A percentile compares a stretch with the other conserved stretches of the same genome.
Evolutionary conservation across 2,888 invertebrate species (phyloP).

Genomic region (Lycocerus yunnanus): DNA sequence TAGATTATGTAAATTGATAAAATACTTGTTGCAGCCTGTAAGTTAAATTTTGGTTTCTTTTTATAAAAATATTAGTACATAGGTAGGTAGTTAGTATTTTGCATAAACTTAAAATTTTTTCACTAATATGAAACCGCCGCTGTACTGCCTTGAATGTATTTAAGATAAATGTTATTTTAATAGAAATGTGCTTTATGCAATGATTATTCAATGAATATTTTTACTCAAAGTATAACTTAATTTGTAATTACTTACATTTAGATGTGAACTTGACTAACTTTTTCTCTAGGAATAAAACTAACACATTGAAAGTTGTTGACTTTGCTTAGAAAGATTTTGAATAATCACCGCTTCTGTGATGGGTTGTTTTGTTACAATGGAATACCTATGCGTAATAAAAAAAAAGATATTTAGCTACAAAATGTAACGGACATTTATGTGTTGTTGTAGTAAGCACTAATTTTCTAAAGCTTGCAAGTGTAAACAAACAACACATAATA

Average conservation of each 20-base stretch:
- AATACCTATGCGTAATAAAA: slow-evolving; percentile 36
- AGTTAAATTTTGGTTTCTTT: background rate
- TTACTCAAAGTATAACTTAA: slow-evolving; percentile 17
- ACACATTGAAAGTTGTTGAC: slow-evolving; percentile 19
- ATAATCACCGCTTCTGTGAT: slow-evolving; percentile 54
- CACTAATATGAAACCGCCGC: slow-evolving; percentile 40
- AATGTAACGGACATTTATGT: slow-evolving; percentile 39
- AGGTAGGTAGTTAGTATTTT: slow-evolving; percentile 2
- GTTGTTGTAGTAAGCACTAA: slow-evolving; percentile 44
- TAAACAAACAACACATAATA: background rate
- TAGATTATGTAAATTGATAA: slow-evolving; percentile 4
- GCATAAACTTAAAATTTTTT: slow-evolving; percentile 13
- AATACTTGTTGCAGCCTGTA: background rate
- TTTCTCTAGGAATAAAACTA: background rate
- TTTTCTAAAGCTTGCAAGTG: slow-evolving; percentile 36
- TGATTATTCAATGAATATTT: slow-evolving; percentile 23
- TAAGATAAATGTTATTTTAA: slow-evolving; percentile 36
- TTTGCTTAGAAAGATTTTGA: slow-evolving; percentile 40
- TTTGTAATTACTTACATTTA: background rate
- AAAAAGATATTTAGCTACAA: slow-evolving; percentile 45
- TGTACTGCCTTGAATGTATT: slow-evolving; percentile 45
- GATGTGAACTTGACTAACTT: background rate
- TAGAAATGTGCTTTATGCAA: slow-evolving; percentile 46
- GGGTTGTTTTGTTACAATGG: slow-evolving; percentile 47
- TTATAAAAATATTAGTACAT: background rate